Evolutionary conservation across 2,113 vertebrate genomes (phyloP), one percentile per base, ranked within the genome.

Genomic region (Bubo scandiacus): DNA sequence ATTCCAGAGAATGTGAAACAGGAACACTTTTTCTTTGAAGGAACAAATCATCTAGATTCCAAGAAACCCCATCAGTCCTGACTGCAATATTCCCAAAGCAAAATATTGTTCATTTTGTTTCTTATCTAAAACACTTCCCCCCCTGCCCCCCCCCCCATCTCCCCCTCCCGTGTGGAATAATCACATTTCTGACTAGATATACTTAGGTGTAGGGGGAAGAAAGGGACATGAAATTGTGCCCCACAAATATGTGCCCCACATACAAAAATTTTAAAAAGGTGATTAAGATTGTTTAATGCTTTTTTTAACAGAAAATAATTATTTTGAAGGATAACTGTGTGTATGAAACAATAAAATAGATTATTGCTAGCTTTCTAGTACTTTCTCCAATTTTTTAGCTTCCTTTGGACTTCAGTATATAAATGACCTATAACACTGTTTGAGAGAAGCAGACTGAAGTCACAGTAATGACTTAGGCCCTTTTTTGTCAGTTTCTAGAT

Each of bases 141-240:
- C 1, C 5, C 20, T 40, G 21, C 11, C 10, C 5, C 1, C 5
- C 20, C n/a, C 63, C n/a, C 30, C 11, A 8, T 6, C 2, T 4
- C 16, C n/a, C 49, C 57, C n/a, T 14, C 42, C 19, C 3, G 2
- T 22, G 18, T 21, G 17, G 17, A 71, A 72, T 23, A 32, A 45
- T 23, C 6, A 67, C 4, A 4, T 40, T 84, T 81, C n/a, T 90
- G 29, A 40, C 10, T 52, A 81, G n/a, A 67, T 38, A 15, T 25
- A 40, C 23, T 54, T 55, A 38, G 6, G 9, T 5, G 23, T 14
- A 59, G 4, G 7, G 6, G 15, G 16, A 71, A 86, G 17, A 70
- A 16, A 57, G 3, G 19, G 11, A 29, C 0, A 5, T 54, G 14
- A 81, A 63, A 54, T 34, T 63, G 10, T 68, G 30, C 19, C 2